Evolutionary conservation across 2,113 vertebrate genomes (phyloP), one percentile per base, ranked within the genome.

Genomic region (Narcine bancroftii): DNA sequence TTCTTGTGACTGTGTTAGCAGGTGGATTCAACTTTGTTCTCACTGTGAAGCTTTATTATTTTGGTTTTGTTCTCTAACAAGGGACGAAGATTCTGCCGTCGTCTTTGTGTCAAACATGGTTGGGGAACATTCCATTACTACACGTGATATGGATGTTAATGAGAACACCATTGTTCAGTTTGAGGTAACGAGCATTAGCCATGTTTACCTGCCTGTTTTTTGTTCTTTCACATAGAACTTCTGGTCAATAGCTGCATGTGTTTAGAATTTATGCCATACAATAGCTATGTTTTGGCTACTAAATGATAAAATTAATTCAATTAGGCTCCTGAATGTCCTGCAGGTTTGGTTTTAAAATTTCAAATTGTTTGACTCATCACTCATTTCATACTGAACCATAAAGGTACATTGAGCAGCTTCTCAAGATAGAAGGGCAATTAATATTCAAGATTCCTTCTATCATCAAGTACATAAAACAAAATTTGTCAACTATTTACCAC

Each of bases 141-240:
- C 98, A 71, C 96, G 97, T 76, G 98, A 99, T 95, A 95, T 99
- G 92, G 97, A 95, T 92, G 98, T 99, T 76, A 98, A 98, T 93
- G 98, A 99, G 96, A 99, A 99, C 94, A 99, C 98, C 50, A 97
- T 99, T 93, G 96, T 99, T 93, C 99, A 99, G 21, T 99, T 99
- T 96, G 97, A 99, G 98, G 99, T 99, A 96, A 60, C 33, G 11
- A 26, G 19, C 42, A 13, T 77, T 85, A 1, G 24, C 29, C 0
- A 56, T 56, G 17, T n/a, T 85, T 19, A 19, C 50, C 33, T 60
- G 50, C 11, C 11, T 47, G 26, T 50, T 72, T 33, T 42, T 15
- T 56, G 19, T 39, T n/a, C n/a, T n/a, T n/a, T 24, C 15, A 36
- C 45, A 11, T 39, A 26, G 24, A 92, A 47, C 24, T 13, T 53